phyloP scores from a whole-genome alignment of 2,888 invertebrate genomes.

The Andrena trimmerana region DNA sequence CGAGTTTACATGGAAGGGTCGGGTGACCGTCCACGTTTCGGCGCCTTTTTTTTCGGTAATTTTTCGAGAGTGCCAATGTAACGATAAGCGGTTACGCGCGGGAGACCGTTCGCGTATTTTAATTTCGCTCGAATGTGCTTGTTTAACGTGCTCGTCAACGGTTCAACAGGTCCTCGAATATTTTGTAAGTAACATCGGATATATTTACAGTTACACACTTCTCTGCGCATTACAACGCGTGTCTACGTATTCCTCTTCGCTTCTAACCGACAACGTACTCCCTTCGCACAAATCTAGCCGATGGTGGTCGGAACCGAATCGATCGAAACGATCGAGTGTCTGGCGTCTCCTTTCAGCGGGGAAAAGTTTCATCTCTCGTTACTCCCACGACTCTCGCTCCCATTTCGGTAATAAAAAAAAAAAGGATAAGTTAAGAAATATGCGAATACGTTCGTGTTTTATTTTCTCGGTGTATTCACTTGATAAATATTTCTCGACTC shows the following conservation, averaged over 20 bases:
- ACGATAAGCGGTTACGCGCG: slow-evolving; percentile 17
- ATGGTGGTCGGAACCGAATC: slow-evolving; percentile 7
- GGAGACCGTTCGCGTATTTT: slow-evolving; percentile 4
- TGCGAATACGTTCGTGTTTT: slow-evolving; percentile 61
- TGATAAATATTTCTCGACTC: slow-evolving; percentile 79
- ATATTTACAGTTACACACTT: slow-evolving; percentile 51
- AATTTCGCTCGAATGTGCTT: neutral
- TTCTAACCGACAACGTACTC: slow-evolving; percentile 3
- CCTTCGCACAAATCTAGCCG: slow-evolving; percentile 22
- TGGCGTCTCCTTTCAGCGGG: neutral
- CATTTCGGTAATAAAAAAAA: slow-evolving; percentile 49
- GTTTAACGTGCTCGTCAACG: slow-evolving; percentile 1
- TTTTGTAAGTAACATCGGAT: slow-evolving; percentile 48
- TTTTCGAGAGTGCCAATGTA: neutral
- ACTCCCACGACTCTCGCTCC: slow-evolving; percentile 3
- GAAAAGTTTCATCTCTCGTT: slow-evolving; percentile 34
- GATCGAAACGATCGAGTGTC: neutral
- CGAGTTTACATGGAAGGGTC: neutral
- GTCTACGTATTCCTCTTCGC: neutral
- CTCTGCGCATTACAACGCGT: slow-evolving; percentile 41
- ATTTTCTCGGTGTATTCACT: slow-evolving; percentile 76
- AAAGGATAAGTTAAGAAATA: slow-evolving; percentile 48
- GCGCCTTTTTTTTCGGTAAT: neutral
- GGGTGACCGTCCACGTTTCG: neutral
- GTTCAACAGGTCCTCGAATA: slow-evolving; percentile 20